Evolutionary conservation across 2,113 vertebrate species (phyloP).

Genomic region (Calyptomena viridis): DNA sequence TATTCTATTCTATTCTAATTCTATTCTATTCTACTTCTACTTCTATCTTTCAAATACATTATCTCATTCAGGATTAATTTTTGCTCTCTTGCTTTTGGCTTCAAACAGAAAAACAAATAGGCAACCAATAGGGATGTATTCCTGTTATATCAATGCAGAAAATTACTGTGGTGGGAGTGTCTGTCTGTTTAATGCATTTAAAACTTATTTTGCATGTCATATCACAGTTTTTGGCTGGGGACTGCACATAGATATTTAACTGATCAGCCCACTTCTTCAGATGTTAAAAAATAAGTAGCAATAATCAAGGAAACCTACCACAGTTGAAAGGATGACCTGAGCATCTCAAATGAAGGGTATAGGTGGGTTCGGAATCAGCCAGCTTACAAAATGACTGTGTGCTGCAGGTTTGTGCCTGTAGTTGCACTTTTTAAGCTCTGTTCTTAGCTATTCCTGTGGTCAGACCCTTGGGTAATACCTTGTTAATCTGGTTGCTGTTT

Average conservation of each 20-base stretch:
- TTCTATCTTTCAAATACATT: no score
- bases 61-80: background rate
- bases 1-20: background rate
- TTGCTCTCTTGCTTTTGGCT: background rate
- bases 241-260: background rate
- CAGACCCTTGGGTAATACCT: background rate
- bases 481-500: background rate
- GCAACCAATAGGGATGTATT: background rate
- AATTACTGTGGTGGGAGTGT: accelerated
- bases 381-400: background rate
- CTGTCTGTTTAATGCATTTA: background rate
- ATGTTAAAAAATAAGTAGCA: background rate
- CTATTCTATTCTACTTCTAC: no score
- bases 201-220: background rate
- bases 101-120: background rate
- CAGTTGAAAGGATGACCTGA: background rate
- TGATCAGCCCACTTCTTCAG: background rate
- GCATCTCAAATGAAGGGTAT: background rate
- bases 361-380: background rate
- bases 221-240: background rate
- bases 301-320: background rate
- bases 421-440: background rate
- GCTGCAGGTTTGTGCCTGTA: background rate
- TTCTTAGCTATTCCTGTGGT: background rate
- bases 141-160: background rate